Evolutionary conservation across 2,888 invertebrate genomes (phyloP).

Genomic region (Lochmaea crataegi): DNA sequence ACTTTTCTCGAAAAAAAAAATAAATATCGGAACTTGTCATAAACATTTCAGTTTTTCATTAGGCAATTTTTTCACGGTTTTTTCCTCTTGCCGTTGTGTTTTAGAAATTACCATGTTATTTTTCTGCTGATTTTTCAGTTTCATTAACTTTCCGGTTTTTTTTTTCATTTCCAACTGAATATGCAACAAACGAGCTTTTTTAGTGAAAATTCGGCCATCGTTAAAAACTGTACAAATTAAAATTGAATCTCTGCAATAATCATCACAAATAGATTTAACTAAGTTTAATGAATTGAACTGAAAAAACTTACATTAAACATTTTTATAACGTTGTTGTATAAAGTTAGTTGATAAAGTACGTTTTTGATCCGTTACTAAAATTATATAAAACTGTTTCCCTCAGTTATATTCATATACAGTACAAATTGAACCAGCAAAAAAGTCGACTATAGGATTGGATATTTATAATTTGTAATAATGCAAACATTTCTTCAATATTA

Average conservation of each 20-base stretch:
- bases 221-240: background rate
- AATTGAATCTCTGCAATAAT: background rate
- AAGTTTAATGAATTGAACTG: background rate
- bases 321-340: too few species aligned
- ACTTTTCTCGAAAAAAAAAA: background rate
- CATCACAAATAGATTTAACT: background rate
- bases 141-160: conserved; percentile 7
- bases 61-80: background rate
- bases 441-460: too few species aligned
- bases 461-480: too few species aligned
- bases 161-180: background rate
- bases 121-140: conserved; percentile 13
- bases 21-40: background rate
- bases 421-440: too few species aligned
- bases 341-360: too few species aligned
- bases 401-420: too few species aligned
- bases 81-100: background rate
- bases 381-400: too few species aligned
- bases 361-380: too few species aligned
- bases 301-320: too few species aligned
- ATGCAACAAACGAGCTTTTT: conserved; percentile 8
- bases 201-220: background rate
- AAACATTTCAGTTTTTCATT: conserved; percentile 3
- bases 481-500: too few species aligned
- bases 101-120: conserved; percentile 3